Evolutionary conservation across 2,113 vertebrate species (phyloP).

Genomic region (Antechinus flavipes): DNA sequence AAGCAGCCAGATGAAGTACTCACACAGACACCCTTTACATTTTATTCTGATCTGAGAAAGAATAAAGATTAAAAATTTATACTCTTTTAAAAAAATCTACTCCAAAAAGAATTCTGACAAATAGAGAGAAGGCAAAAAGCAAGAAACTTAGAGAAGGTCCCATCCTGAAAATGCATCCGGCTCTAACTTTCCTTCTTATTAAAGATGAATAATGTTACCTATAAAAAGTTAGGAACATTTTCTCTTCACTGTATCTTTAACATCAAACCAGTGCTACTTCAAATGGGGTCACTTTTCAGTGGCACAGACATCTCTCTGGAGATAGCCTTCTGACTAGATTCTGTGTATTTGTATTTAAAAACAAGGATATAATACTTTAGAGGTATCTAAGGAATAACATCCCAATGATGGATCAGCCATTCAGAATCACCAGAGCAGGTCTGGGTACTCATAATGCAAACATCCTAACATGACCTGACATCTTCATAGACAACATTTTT

Average conservation of each 20-base stretch:
- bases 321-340: slow-evolving; percentile 56
- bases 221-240: slow-evolving; percentile 60
- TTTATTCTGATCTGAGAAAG: slow-evolving; percentile 52
- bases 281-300: slow-evolving; percentile 68
- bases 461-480: slow-evolving; percentile 19
- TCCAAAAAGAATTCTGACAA: slow-evolving; percentile 6
- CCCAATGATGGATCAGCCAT: not conserved
- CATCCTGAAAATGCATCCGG: slow-evolving; percentile 39
- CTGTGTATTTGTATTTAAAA: slow-evolving; percentile 54
- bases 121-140: slow-evolving; percentile 22
- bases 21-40: not conserved
- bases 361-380: slow-evolving; percentile 59
- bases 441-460: slow-evolving; percentile 39
- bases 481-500: slow-evolving; percentile 63
- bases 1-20: slow-evolving; percentile 56
- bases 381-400: slow-evolving; percentile 51
- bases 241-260: slow-evolving; percentile 63
- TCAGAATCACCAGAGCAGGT: not conserved
- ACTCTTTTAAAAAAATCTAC: slow-evolving; percentile 53
- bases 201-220: slow-evolving; percentile 72
- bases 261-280: slow-evolving; percentile 50
- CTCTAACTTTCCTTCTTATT: slow-evolving; percentile 68
- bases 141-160: not conserved
- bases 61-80: slow-evolving; percentile 59
- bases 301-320: slow-evolving; percentile 61